These are phyloP conservation scores for Rhinella marina DNA, from an alignment of 2,797 vertebrate genomes.

Conservation along the genomic window DNA sequence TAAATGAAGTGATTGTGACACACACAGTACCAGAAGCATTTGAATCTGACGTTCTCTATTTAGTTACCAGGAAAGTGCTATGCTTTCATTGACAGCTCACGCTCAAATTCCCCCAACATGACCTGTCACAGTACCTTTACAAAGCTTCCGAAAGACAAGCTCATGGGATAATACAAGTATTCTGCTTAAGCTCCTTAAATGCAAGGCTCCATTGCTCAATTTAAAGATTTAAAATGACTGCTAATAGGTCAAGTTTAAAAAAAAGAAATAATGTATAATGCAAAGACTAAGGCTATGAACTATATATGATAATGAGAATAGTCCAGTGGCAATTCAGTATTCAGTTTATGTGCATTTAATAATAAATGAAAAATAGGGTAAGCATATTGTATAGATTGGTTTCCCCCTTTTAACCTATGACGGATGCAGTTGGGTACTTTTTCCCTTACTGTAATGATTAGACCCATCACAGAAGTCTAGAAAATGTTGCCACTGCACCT, in stretches of 20 bases:
- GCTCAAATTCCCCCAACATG: constrained; percentile 56
- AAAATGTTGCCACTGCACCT: no score
- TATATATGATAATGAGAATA: neutral
- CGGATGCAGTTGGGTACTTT: no score
- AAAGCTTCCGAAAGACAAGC: constrained; percentile 42
- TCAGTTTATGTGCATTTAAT: neutral
- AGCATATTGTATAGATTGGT: neutral
- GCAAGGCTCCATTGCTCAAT: constrained; percentile 3
- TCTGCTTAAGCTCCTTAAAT: constrained; percentile 37
- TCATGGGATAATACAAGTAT: constrained; percentile 52
- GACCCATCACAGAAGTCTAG: no score
- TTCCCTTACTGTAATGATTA: no score
- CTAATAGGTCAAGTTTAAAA: neutral
- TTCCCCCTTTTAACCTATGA: no score
- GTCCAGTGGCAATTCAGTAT: neutral
- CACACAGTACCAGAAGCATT: constrained; percentile 44
- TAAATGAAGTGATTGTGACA: constrained; percentile 56
- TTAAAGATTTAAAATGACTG: constrained; percentile 11
- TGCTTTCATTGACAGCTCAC: constrained; percentile 54
- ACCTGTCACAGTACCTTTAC: constrained; percentile 47
- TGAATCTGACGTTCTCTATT: constrained; percentile 43
- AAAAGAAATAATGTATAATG: neutral
- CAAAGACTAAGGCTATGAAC: neutral
- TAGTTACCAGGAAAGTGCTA: constrained; percentile 51
- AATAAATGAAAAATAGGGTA: no score